Evolutionary conservation across 2,797 vertebrate genomes (phyloP), one percentile per base, ranked within the genome.

Genomic region (Sarcophilus harrisii): DNA sequence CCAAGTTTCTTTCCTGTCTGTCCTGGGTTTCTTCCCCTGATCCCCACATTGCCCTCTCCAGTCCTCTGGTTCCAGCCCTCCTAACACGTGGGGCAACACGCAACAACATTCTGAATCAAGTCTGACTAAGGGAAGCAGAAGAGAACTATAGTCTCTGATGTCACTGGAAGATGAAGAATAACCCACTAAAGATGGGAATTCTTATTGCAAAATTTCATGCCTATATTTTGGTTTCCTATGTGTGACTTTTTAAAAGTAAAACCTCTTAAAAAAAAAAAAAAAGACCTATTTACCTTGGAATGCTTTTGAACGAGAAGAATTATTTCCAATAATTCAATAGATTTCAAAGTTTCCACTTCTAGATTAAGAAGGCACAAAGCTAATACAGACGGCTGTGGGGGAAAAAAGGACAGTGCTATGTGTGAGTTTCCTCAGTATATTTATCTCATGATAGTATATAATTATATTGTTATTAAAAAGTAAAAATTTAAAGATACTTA

Each of bases 311-410:
- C 98, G 97, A 99, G 98, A 94, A 98, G 98, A 89, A 99, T 98
- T 93, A 99, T 99, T 98, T 99, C 99, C 97, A 99, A 96, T 97
- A 99, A 98, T 97, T 99, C 99, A 54, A 99, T 98, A 0, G 99
- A 99, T 98, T 99, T 99, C 97, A 99, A 92, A 30, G 99, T 99
- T 98, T 99, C 98, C 45, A 99, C 99, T 99, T 99, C 99, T 95
- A 99, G 99, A 97, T 99, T 99, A 96, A 99, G 98, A 98, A 99
- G 99, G 93, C 99, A 99, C 98, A 99, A 98, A 95, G 99, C 99
- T 95, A 99, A 98, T 96, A 99, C 98, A 94, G 99, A 99, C 52
- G 99, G 99, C 99, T 99, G 94, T 0, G 96, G 96, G 92, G 92
- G 97, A 93, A 96, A 62, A 96, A 93, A 94, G 16, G 14, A 66